Evolutionary conservation across 2,113 vertebrate species (phyloP).

Genomic region (Propithecus coquereli): DNA sequence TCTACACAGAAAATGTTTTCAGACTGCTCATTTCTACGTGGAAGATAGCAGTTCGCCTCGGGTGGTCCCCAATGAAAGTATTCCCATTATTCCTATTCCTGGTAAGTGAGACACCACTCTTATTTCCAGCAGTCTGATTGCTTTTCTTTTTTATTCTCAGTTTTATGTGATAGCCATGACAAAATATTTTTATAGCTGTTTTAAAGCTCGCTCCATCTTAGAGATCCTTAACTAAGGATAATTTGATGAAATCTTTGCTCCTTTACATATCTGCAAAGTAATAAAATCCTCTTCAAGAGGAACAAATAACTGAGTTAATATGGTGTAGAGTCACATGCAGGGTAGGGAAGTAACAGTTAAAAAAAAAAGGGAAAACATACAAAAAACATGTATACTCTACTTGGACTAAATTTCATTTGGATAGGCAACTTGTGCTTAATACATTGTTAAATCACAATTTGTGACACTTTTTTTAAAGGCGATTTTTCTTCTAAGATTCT

Average conservation of each 20-base stretch:
- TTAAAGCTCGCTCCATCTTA: neutral
- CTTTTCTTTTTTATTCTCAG: conserved; percentile 42
- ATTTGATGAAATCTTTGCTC: neutral
- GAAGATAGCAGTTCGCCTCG: conserved; percentile 97
- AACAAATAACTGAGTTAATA: neutral
- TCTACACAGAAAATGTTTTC: conserved; percentile 95
- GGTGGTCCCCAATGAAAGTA: conserved; percentile 97
- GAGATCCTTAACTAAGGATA: conserved; percentile 6
- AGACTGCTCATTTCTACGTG: conserved; percentile 98
- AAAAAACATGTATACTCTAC: neutral
- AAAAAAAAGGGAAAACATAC: neutral
- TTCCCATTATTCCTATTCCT: conserved; percentile 95
- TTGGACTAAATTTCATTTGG: neutral
- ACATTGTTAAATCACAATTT: neutral
- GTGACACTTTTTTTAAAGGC: neutral
- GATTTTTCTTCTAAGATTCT: neutral
- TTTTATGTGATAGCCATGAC: conserved; percentile 35
- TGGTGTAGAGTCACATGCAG: neutral
- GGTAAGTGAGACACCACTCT: conserved; percentile 83
- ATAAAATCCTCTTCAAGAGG: neutral
- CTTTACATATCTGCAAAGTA: neutral
- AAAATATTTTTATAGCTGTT: conserved; percentile 47
- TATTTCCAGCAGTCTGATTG: neutral
- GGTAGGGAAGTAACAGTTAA: neutral
- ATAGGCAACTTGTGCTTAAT: neutral